Base-by-base conservation (phyloP, 2,888 invertebrate species). In the Ormyrus pomaceus region DNA sequence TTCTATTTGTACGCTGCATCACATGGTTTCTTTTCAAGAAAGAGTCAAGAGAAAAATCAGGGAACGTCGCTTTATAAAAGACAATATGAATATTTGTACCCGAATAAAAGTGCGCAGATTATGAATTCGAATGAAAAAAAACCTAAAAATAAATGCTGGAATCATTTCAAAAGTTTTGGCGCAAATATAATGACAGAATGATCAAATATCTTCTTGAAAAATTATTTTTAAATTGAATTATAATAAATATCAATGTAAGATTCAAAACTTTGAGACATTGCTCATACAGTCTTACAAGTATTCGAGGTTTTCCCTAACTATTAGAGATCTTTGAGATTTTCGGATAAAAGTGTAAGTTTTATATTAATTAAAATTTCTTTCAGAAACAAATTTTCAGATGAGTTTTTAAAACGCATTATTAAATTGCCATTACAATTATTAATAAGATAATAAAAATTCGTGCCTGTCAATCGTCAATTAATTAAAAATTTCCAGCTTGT, bases 1-100 rank as follows among this genome's bases (percentile, higher is more conserved):
- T 79, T 84, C 71, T 82, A 76, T 84, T 84, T 83, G 84, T 83
- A 84, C 84, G 82, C 83, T 83, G 81, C 82, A 83, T 84, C 83
- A 83, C 83, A 84, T 81, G 62, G 82, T 83, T 79, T 81, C 77
- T 48, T 74, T 65, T 74, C 6, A 70, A 11, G 48, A 53, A 69
- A 74, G 34, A 34, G 46, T 75, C 48, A 13, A 71, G 53, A 56
- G 34, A 69, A 70, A 69, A 68, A 48, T 46, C 65, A 61, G 11
- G 45, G 50, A 72, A 69, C 19, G 11, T 13, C 11, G 58, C 46
- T 59, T 58, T 9, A 19, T 45, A 71, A 55, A 53, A 58, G 59
- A 79, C 34, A 48, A 51, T 58, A 9, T 55, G 19, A 34, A 34
- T 13, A 9, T 69, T 13, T 68, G 34, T 53, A n/a, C 58, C 5